Evolutionary conservation across 2,888 invertebrate genomes (phyloP), one percentile per base, ranked within the genome.

Genomic region (Caenorhabditis becei): DNA sequence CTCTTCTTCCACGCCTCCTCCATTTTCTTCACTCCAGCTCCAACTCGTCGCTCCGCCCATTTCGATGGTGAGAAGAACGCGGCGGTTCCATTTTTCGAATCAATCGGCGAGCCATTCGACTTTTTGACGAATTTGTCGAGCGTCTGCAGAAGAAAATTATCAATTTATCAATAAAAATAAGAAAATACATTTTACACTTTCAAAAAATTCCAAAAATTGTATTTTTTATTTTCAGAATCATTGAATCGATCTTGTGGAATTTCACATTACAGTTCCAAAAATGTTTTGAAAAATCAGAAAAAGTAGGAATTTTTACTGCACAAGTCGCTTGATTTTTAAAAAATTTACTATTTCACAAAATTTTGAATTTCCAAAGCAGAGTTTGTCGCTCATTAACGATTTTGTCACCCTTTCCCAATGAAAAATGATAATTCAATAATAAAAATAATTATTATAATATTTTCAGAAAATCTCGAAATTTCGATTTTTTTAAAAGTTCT

Each of bases 1-100:
- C 80, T 28, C 24, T 56, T 66, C 20, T 70, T 80, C 80, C 80
- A 80, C 28, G 80, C 77, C 0, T 74, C 69, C 11, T 80, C 80
- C 53, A 80, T 16, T 28, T 80, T 80, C 23, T 70, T 70, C n/a
- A 70, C 24, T 7, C 74, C 80, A 3, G 32, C 7, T 5, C 56
- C 75, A 0, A 65, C 32, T n/a, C 74, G 58, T 32, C 51, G 28
- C n/a, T 69, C 69, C 4, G 26, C 56, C 77, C 69, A 67, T 62
- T 72, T 66, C 8, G 58, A 53, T 11, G 75, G 53, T 1, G 59
- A 61, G 23, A 62, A 62, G 7, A 61, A 23, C 7, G 72, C 2
- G 0, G 72, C 54, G 18, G 20, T 54, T 7, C 28, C 28, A 28
- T 28, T 32, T 32, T 10, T 32, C 4, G 41, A 37, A 7, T 37